phyloP scores from a whole-genome alignment of 2,797 vertebrate species.

The Sebastes wilsoni region DNA sequence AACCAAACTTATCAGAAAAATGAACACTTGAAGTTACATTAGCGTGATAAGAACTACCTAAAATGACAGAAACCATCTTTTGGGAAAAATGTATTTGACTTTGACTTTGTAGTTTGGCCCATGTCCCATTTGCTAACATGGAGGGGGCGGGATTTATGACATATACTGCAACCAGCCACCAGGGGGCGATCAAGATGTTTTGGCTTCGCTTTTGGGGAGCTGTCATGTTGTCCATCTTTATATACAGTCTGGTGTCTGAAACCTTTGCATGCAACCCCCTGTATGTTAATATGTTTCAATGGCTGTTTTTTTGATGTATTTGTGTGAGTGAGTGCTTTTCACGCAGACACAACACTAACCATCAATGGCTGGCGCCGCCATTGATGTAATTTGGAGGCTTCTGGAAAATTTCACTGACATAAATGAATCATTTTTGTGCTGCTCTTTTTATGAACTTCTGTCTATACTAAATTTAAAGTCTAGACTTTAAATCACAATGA shows the following conservation, averaged over 20 bases:
- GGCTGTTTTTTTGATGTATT: neutral
- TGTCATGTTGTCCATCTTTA: too few species aligned
- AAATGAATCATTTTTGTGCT: neutral
- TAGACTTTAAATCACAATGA: neutral
- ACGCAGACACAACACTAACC: neutral
- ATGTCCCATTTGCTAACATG: too few species aligned
- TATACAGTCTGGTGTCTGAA: neutral
- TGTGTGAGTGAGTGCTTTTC: neutral
- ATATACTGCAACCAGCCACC: too few species aligned
- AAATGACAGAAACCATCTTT: too few species aligned
- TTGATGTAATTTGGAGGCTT: conserved; percentile 1
- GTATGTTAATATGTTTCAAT: neutral
- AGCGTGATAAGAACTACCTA: too few species aligned
- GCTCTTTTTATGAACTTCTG: conserved; percentile 8
- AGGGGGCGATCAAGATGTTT: too few species aligned
- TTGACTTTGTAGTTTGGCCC: too few species aligned
- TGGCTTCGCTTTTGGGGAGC: too few species aligned
- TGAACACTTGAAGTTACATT: accelerated
- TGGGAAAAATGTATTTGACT: too few species aligned
- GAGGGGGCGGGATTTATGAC: too few species aligned
- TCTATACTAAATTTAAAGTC: neutral
- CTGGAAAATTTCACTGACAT: neutral
- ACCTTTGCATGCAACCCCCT: neutral
- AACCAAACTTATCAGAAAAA: too few species aligned
- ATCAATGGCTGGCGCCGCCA: neutral